phyloP scores from a whole-genome alignment of 2,888 invertebrate species.

The Boloria euphrosyne region DNA sequence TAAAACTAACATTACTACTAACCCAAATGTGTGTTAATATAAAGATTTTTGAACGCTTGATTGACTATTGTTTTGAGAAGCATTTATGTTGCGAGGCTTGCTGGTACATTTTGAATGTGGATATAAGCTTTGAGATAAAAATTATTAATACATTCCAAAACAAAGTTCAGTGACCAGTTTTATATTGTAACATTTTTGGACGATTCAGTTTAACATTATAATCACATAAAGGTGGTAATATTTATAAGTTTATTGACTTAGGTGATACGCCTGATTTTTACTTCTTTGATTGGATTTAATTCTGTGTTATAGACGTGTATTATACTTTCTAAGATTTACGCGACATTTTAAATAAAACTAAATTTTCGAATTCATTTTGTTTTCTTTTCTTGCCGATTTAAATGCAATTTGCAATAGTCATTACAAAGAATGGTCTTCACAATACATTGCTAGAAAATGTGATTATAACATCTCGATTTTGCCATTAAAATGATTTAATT shows the following conservation, averaged over 20 bases:
- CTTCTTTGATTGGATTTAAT: not conserved
- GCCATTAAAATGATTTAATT: not conserved
- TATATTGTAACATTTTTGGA: slow-evolving; percentile 5
- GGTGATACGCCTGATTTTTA: not conserved
- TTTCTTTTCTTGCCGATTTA: too few relatives aligned
- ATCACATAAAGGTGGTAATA: not conserved
- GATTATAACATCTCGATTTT: not conserved
- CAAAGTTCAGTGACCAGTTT: slow-evolving; percentile 18
- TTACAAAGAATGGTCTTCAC: too few relatives aligned
- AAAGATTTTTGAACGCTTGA: slow-evolving; percentile 6
- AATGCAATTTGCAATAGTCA: too few relatives aligned
- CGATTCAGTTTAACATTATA: slow-evolving; percentile 6
- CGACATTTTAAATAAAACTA: too few relatives aligned
- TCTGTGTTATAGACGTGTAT: not conserved
- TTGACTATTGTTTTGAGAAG: slow-evolving; percentile 3
- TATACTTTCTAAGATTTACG: not conserved
- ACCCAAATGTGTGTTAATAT: slow-evolving; percentile 42
- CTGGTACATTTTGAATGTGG: not conserved
- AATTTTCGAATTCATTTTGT: too few relatives aligned
- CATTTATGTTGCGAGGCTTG: not conserved
- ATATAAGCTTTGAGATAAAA: not conserved
- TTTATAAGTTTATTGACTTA: slow-evolving; percentile 24
- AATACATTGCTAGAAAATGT: too few relatives aligned
- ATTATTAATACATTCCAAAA: not conserved
- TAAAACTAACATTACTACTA: slow-evolving; percentile 41